Percentiles rank a stretch among this genome's conserved stretches.
These are phyloP conservation scores for Neuroterus valhalla DNA, from an alignment of 1,140 invertebrate genomes.

Conservation along the genomic window DNA sequence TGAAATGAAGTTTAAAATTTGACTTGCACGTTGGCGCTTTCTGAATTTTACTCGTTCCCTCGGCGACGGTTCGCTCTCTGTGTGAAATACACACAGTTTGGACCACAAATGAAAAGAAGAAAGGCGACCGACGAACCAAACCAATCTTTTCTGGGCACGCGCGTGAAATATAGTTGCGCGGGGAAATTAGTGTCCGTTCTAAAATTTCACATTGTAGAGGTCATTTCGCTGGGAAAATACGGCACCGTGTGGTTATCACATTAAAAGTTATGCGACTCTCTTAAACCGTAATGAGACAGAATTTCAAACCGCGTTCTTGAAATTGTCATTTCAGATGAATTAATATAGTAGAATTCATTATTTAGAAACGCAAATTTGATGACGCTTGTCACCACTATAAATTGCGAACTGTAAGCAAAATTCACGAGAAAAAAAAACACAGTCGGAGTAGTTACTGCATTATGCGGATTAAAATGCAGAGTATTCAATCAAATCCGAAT, in stretches of 20 bases:
- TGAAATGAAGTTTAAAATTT: slow-evolving; percentile 32
- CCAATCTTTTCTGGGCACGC: slow-evolving; percentile 66
- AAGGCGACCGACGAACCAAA: slow-evolving; percentile 46
- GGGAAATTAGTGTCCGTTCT: slow-evolving; percentile 66
- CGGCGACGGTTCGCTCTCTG: slow-evolving; percentile 57
- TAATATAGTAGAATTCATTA: not conserved
- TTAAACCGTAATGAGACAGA: slow-evolving; percentile 54
- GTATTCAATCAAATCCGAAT: not conserved
- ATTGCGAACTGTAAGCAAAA: not conserved
- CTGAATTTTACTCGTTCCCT: slow-evolving; percentile 61
- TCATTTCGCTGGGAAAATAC: slow-evolving; percentile 45
- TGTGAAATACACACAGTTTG: slow-evolving; percentile 19
- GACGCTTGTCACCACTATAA: not conserved
- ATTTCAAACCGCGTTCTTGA: not conserved
- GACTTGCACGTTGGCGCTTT: slow-evolving; percentile 41
- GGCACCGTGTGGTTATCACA: slow-evolving; percentile 31
- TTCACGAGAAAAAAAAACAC: not conserved
- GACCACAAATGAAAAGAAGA: slow-evolving; percentile 21
- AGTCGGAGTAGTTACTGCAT: not conserved
- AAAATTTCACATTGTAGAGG: slow-evolving; percentile 62
- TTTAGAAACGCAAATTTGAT: not conserved
- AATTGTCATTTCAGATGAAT: not conserved
- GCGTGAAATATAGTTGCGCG: slow-evolving; percentile 68
- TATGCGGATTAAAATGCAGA: not conserved
- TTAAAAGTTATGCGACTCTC: not conserved